A percentile compares a stretch with the other conserved stretches of the same genome.
Evolutionary conservation across 2,113 vertebrate species (phyloP).

Genomic region (Alectura lathami): DNA sequence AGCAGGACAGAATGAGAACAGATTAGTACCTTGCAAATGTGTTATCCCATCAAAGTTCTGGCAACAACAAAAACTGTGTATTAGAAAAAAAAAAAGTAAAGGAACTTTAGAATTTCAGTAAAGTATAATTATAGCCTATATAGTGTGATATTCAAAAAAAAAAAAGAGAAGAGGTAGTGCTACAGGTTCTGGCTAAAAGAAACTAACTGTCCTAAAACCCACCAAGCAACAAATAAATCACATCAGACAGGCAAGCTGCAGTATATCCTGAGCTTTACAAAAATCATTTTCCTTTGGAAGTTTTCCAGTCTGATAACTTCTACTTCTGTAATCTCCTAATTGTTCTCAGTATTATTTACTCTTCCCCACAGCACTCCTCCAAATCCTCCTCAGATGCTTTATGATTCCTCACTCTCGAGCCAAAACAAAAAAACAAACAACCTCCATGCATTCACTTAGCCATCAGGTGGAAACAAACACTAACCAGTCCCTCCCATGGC

Average conservation of each 20-base stretch:
- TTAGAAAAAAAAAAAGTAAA: background rate
- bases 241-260: background rate
- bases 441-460: background rate
- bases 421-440: background rate
- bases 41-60: constrained; percentile 34
- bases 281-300: background rate
- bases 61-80: background rate
- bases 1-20: constrained; percentile 63
- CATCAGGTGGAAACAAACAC: background rate
- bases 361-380: background rate
- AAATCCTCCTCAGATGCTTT: background rate
- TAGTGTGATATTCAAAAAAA: background rate
- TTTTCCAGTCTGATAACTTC: background rate
- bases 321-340: background rate
- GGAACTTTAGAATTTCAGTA: background rate
- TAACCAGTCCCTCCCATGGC: background rate
- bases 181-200: background rate
- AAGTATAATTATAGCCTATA: background rate
- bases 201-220: background rate
- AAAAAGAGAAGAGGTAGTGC: background rate
- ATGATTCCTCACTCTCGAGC: background rate
- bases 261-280: background rate
- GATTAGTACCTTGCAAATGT: constrained; percentile 57
- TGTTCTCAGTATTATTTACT: background rate
- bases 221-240: background rate